Evolutionary conservation across 2,797 vertebrate species (phyloP), one percentile per base, ranked within the genome.

Genomic region (Onychomys arenicola): DNA sequence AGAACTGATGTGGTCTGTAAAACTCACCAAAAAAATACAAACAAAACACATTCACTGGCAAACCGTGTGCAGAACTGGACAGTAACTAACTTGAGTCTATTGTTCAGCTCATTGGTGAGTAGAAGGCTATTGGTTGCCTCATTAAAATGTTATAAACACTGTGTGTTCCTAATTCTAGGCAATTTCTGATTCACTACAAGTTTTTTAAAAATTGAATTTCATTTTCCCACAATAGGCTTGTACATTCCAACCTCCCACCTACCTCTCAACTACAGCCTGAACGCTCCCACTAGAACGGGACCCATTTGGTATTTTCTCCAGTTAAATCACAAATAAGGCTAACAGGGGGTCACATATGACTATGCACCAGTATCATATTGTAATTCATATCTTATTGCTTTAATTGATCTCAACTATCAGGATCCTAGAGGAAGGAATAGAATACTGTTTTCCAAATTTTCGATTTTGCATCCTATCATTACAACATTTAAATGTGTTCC

Each of bases 21-120:
- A 93, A 86, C 46, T 59, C 49, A 73, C n/a, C 43, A 1, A 25
- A 65, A 65, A 97, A 96, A 61, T 27, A 75, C 75, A n/a, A 88
- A 65, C 25, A 6, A 82, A 73, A 83, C 91, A 80, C 13, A 52
- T 8, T 78, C 8, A 8, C 40, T 34, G 2, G 75, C 76, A 86
- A 46, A 81, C 29, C 55, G 40, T 7, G 61, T 32, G 21, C n/a
- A 34, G 69, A 87, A 16, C 27, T 16, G 9, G 16, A 29, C 23
- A 61, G 43, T 69, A 76, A 80, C 37, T 19, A 11, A 29, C 3
- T 9, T 77, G 57, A 67, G 27, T 67, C 37, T 37, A 40, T 81
- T 87, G 75, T 87, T 10, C 89, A 76, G 67, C 27, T 14, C 25
- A 29, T 12, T 23, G 29, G 63, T 80, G 76, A 86, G 40, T 19